Base-by-base conservation (phyloP, 2,113 vertebrate genomes). In the Gallinago jamesoni region DNA sequence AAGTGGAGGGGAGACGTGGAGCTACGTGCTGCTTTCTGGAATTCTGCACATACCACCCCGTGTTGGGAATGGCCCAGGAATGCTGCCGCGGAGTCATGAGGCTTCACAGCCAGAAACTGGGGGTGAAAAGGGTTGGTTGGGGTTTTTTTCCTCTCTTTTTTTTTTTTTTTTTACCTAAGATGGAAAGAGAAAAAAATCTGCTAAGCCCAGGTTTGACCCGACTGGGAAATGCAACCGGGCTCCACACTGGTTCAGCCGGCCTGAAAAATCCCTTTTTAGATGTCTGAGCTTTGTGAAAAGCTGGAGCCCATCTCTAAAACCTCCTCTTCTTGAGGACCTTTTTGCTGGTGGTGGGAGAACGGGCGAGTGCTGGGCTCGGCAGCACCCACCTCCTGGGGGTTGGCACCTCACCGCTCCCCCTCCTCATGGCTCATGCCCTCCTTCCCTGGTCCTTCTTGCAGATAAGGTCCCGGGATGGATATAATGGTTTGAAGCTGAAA, bases 311-410 rank as follows among this genome's bases (percentile, higher is more conserved):
- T 30, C 77, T 39, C 77, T 33, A 6, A 35, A 53, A 7, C 18
- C 1, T 12, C 59, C 9, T 10, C 48, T 20, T 12, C 70, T 30
- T 21, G 12, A 55, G 48, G n/a, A 30, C 39, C 43, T 14, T 33
- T 27, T 12, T 28, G 25, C 50, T 28, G 35, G 8, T 0, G 30
- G 8, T 16, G 25, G 52, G 21, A 55, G 60, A 23, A 9, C 0
- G 2, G n/a, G 50, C 0, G 2, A 60, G 50, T 10, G 28, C 25
- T 0, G 0, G 1, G 57, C 52, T 47, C 60, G 18, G 7, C 33
- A 27, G 22, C 52, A 24, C 1, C 56, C 7, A 0, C 39, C 7
- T 25, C 16, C 2, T 28, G 4, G 56, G 22, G 22, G 16, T 8
- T 1, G 1, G n/a, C 39, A 5, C 8, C 50, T 37, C 39, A 2